Evolutionary conservation across 1,140 invertebrate genomes (phyloP).

Genomic region (Branchinecta lindahli): DNA sequence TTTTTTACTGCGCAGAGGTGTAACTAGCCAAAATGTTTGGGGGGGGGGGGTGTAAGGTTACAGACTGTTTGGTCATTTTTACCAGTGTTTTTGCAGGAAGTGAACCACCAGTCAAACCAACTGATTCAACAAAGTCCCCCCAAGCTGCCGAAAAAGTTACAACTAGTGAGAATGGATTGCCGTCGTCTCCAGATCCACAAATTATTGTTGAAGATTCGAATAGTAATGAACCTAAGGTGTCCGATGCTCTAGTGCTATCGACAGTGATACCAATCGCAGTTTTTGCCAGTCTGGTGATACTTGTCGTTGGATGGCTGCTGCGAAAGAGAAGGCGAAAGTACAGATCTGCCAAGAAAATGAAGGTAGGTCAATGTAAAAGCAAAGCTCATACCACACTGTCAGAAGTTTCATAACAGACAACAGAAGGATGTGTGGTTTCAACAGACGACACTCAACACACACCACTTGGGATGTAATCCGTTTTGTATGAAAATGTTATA

Average conservation of each 20-base stretch:
- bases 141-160: neutral
- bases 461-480: too few species aligned
- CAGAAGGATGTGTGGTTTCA: too few species aligned
- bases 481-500: too few species aligned
- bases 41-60: too few species aligned
- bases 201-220: neutral
- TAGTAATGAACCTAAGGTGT: neutral
- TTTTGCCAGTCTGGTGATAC: neutral
- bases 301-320: neutral
- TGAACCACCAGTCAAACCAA: neutral
- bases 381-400: too few species aligned
- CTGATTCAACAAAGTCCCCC: neutral
- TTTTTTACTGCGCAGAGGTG: too few species aligned
- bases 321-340: neutral
- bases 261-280: neutral
- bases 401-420: too few species aligned
- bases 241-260: neutral
- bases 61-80: too few species aligned
- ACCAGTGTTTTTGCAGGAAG: too few species aligned
- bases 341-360: constrained; percentile 5
- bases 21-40: too few species aligned
- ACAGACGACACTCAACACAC: too few species aligned
- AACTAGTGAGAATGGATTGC: neutral
- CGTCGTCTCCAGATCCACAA: neutral
- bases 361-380: too few species aligned